Base-by-base conservation (phyloP, 2,113 vertebrate species). In the Mus pahari region DNA sequence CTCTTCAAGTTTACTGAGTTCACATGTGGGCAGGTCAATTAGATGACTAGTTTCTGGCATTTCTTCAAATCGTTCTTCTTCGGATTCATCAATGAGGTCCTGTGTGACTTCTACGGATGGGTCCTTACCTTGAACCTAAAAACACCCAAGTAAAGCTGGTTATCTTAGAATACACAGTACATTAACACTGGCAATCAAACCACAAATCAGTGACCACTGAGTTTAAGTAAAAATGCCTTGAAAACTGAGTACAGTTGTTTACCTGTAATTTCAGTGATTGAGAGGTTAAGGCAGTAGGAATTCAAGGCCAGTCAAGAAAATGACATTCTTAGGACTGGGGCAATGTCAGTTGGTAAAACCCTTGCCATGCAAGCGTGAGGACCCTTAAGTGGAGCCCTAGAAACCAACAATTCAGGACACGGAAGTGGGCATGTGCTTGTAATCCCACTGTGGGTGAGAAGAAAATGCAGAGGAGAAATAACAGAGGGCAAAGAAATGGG, bases 91-190 rank as follows among this genome's bases (percentile, higher is more conserved):
- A n/a, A 99, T 99, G 50, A 99, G 99, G 95, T 99, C 99, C 97
- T 99, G 99, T 0, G 99, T 99, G 98, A 99, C 99, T 99, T 99
- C 99, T 98, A 99, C 98, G 2, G 99, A 99, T 86, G 99, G 99
- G 94, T 99, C 99, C 95, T 99, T 99, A 62, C 99, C 99, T 98
- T 99, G 99, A 95, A 99, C 99, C 99, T 99, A 94, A 64, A 95
- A 88, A 70, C 14, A 95, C 10, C 95, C 0, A n/a, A 26, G 19
- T 84, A 93, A 4, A 93, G 55, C 96, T 92, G 97, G 68, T 98
- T 95, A 97, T 73, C 71, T 94, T 95, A 94, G 94, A 90, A 94
- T 88, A 97, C 24, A 96, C 73, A 94, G 95, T 5, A 97, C 86
- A 78, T 87, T 42, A 90, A 96, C 70, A 95, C 90, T 62, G 73